Conservation (phyloP, 2,113 vertebrate species). For the Mola mola region DNA sequence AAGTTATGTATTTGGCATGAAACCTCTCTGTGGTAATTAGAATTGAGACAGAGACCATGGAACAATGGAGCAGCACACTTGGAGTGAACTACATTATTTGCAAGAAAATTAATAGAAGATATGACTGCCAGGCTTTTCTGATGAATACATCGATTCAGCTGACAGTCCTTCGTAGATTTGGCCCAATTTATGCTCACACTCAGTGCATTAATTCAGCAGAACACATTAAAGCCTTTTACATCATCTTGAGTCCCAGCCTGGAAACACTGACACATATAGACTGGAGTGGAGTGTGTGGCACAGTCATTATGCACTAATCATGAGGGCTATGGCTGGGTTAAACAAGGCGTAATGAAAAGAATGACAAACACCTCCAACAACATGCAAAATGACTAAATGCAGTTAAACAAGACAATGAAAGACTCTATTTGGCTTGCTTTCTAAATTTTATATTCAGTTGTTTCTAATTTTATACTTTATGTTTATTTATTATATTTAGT, state of each 20-base stretch:
- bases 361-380: too few species aligned
- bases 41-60: too few species aligned
- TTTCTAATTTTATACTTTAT: too few species aligned
- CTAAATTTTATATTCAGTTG: too few species aligned
- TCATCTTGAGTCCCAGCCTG: slow-evolving; percentile 31
- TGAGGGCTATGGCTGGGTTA: not conserved
- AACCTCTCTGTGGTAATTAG: too few species aligned
- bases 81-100: slow-evolving; percentile 13
- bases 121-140: slow-evolving; percentile 11
- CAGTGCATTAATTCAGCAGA: slow-evolving; percentile 20
- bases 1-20: too few species aligned
- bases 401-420: too few species aligned
- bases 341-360: not conserved
- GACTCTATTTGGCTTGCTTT: too few species aligned
- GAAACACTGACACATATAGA: too few species aligned
- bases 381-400: too few species aligned
- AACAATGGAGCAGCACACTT: not conserved
- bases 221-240: slow-evolving; percentile 9
- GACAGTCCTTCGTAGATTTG: slow-evolving; percentile 3
- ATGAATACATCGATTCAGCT: too few species aligned
- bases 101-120: slow-evolving; percentile 16
- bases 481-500: not conserved
- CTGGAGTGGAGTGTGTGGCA: not conserved
- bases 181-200: slow-evolving; percentile 14
- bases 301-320: too few species aligned